These are phyloP conservation scores for Megathymus violae DNA, from an alignment of 1,140 invertebrate species.

Conservation along the genomic window DNA sequence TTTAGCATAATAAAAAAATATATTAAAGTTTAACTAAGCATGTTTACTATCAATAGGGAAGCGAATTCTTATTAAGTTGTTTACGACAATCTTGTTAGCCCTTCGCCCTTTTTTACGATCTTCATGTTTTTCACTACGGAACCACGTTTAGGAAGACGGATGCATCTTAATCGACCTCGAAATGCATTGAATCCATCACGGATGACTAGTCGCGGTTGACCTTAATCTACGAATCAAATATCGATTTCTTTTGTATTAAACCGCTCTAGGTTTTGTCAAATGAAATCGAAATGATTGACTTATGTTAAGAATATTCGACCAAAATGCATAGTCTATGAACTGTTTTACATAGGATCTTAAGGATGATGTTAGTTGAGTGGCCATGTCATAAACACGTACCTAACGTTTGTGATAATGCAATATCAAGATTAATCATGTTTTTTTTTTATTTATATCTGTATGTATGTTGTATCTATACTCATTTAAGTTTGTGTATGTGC, in stretches of 20 bases:
- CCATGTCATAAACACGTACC: too few species aligned
- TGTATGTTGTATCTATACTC: too few species aligned
- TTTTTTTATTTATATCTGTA: too few species aligned
- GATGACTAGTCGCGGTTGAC: slow-evolving; percentile 17
- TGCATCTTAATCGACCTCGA: slow-evolving; percentile 52
- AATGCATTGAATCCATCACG: slow-evolving; percentile 48
- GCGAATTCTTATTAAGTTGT: slow-evolving; percentile 47
- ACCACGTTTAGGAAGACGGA: slow-evolving; percentile 53
- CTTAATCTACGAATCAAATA: slow-evolving; percentile 23
- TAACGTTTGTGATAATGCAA: too few species aligned
- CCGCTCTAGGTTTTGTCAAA: neutral
- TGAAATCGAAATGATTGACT: neutral
- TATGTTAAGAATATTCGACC: too few species aligned
- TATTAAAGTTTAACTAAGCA: slow-evolving; percentile 6
- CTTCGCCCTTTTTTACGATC: slow-evolving; percentile 45
- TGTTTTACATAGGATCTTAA: too few species aligned
- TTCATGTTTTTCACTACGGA: slow-evolving; percentile 51
- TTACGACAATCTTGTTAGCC: slow-evolving; percentile 45
- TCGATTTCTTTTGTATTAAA: slow-evolving; percentile 20
- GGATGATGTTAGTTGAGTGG: too few species aligned
- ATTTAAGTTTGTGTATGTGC: too few species aligned
- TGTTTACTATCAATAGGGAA: slow-evolving; percentile 38
- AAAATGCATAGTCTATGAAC: too few species aligned
- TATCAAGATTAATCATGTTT: too few species aligned
- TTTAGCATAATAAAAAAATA: neutral